Conservation (phyloP, 2,888 invertebrate species). For the Camponotus fellah region DNA sequence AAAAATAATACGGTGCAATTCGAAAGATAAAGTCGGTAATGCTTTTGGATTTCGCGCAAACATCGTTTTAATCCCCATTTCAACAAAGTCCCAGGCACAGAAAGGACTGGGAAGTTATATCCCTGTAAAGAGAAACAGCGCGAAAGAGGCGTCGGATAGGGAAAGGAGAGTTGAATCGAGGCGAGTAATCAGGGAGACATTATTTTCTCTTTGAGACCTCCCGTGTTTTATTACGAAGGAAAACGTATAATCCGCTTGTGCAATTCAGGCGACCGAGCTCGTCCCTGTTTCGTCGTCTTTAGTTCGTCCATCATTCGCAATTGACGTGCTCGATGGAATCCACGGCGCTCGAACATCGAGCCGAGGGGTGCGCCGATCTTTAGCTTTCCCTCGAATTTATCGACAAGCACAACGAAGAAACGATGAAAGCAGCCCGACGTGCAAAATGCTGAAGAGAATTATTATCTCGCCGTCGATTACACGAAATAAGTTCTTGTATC, state of each 20-base stretch:
- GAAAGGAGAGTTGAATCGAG: constrained; percentile 81
- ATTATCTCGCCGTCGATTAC: not conserved
- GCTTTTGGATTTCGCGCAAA: constrained; percentile 86
- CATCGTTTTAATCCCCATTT: constrained; percentile 85
- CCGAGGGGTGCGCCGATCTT: constrained; percentile 59
- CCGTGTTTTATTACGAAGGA: constrained; percentile 84
- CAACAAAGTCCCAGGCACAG: constrained; percentile 68
- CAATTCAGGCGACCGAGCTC: constrained; percentile 69
- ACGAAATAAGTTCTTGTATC: constrained; percentile 6
- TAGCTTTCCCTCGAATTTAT: constrained; percentile 58
- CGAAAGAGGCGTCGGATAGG: constrained; percentile 57
- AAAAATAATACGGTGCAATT: constrained; percentile 84
- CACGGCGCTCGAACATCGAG: constrained; percentile 53
- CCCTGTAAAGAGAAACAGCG: constrained; percentile 59
- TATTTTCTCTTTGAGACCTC: constrained; percentile 85
- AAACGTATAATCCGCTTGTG: constrained; percentile 82
- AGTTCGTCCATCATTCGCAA: constrained; percentile 75
- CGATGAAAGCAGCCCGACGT: constrained; percentile 4
- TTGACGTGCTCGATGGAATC: constrained; percentile 76
- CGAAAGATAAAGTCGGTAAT: constrained; percentile 85
- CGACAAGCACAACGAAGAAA: constrained; percentile 16
- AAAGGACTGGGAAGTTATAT: constrained; percentile 70
- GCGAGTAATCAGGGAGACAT: constrained; percentile 86
- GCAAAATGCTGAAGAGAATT: constrained; percentile 14
- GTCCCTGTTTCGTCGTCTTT: constrained; percentile 63